Evolutionary conservation across 2,113 vertebrate genomes (phyloP), one percentile per base, ranked within the genome.

Genomic region (Diglossa brunneiventris): DNA sequence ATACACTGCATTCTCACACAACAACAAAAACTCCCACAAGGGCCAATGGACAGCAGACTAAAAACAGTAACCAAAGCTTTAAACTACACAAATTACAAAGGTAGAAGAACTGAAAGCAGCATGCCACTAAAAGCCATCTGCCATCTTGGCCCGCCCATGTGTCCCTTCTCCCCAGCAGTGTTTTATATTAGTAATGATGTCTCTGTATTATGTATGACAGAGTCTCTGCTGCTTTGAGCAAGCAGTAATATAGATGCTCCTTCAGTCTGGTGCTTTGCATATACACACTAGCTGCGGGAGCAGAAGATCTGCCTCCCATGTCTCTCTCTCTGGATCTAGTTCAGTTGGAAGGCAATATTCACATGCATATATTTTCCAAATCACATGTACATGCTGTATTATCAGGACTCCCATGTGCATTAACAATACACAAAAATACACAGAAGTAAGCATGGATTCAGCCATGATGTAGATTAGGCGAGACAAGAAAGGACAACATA

Each of bases 11-110:
- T 96, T 98, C 96, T 97, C 96, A 91, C 96, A 96, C 80, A 92
- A 97, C 95, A 95, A 96, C 96, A 95, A 91, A 96, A 96, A 96
- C 93, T 96, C 89, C 91, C 96, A 95, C 85, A 81, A 96, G 83
- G 92, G 95, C 96, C 96, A 93, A 87, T 37, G 95, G 97, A 97
- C 88, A 94, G 94, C 92, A 91, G 91, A 97, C 96, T 98, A 95
- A 97, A 97, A 97, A 96, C 96, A 97, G 97, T 96, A 97, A 96
- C 97, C 80, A 55, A 96, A 95, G 97, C 97, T 96, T 97, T 96
- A 87, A 96, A 97, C 89, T 95, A 94, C 95, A 95, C 89, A 75
- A 42, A 95, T 90, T 67, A 74, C 96, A 92, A 97, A 98, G 97
- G 97, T 96, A 94, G 95, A 96, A 93, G 95, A 88, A 83, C 95